phyloP scores from a whole-genome alignment of 2,888 invertebrate genomes.

The Acleris literana region DNA sequence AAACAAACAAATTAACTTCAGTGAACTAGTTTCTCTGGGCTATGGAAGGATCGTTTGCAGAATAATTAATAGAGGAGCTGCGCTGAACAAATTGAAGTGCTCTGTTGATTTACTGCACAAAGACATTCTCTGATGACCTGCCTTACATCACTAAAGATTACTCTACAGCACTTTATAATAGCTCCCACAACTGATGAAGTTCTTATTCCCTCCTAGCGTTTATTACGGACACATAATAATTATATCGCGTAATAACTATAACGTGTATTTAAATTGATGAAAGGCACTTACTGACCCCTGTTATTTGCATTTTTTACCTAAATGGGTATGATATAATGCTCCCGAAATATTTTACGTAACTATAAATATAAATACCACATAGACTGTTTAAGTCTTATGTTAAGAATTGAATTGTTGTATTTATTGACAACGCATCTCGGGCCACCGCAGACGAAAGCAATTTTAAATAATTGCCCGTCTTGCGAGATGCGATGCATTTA shows the following conservation, averaged over 20 bases:
- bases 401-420: slow-evolving; percentile 14
- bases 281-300: slow-evolving; percentile 15
- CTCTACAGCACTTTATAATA: slow-evolving; percentile 14
- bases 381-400: background rate
- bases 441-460: slow-evolving; percentile 46
- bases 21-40: slow-evolving; percentile 32
- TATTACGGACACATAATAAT: slow-evolving; percentile 13
- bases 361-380: background rate
- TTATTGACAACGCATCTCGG: slow-evolving; percentile 4
- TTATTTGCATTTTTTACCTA: slow-evolving; percentile 7
- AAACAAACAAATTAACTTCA: slow-evolving; percentile 33
- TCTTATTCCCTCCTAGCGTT: slow-evolving; percentile 13
- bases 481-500: slow-evolving; percentile 42
- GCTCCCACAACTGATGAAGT: slow-evolving; percentile 12
- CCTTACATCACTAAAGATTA: slow-evolving; percentile 40
- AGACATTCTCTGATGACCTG: slow-evolving; percentile 36
- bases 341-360: background rate
- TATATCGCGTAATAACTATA: slow-evolving; percentile 10
- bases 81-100: slow-evolving; percentile 44
- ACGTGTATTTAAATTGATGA: slow-evolving; percentile 19
- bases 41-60: slow-evolving; percentile 39
- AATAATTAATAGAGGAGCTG: slow-evolving; percentile 46
- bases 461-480: slow-evolving; percentile 62
- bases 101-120: slow-evolving; percentile 42
- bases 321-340: background rate